Percentiles rank a stretch among this genome's conserved stretches.
Evolutionary conservation across 1,140 invertebrate genomes (phyloP).

Genomic region (Drepana arcuata): DNA sequence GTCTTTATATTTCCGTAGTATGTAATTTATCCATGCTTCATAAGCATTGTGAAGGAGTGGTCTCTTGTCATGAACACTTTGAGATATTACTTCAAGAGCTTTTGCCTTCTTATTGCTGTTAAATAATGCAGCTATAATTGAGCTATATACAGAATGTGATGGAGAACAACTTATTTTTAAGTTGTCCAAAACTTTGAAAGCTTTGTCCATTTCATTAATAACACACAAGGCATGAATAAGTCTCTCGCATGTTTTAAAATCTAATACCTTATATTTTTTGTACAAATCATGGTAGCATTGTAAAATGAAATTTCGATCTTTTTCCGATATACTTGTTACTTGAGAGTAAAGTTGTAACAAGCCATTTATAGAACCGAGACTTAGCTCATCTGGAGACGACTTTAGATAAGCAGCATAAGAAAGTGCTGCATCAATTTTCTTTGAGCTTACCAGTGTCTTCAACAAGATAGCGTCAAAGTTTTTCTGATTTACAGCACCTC

Average conservation of each 20-base stretch:
- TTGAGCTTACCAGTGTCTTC: constrained; percentile 50
- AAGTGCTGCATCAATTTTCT: constrained; percentile 66
- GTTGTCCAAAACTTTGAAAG: constrained; percentile 74
- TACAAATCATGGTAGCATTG: constrained; percentile 69
- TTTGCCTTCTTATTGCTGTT: constrained; percentile 67
- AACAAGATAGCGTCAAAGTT: constrained; percentile 75
- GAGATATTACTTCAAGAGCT: constrained; percentile 70
- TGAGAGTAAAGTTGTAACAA: constrained; percentile 73
- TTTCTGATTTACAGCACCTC: constrained; percentile 45
- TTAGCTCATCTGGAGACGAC: constrained; percentile 56
- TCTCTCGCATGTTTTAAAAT: constrained; percentile 72
- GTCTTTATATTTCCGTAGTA: constrained; percentile 52
- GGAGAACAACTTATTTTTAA: constrained; percentile 60
- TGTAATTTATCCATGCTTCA: constrained; percentile 62
- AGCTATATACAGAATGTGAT: constrained; percentile 48
- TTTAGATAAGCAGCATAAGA: constrained; percentile 74
- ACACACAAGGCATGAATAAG: constrained; percentile 75
- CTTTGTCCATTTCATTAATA: constrained; percentile 76
- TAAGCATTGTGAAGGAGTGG: constrained; percentile 36
- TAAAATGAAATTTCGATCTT: constrained; percentile 72
- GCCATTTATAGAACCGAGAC: constrained; percentile 69
- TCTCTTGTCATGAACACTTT: constrained; percentile 40
- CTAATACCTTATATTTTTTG: constrained; percentile 73
- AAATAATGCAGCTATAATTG: constrained; percentile 72
- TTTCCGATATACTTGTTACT: constrained; percentile 43